Evolutionary conservation across 2,113 vertebrate genomes (phyloP).

Genomic region (Datnioides undecimradiatus): DNA sequence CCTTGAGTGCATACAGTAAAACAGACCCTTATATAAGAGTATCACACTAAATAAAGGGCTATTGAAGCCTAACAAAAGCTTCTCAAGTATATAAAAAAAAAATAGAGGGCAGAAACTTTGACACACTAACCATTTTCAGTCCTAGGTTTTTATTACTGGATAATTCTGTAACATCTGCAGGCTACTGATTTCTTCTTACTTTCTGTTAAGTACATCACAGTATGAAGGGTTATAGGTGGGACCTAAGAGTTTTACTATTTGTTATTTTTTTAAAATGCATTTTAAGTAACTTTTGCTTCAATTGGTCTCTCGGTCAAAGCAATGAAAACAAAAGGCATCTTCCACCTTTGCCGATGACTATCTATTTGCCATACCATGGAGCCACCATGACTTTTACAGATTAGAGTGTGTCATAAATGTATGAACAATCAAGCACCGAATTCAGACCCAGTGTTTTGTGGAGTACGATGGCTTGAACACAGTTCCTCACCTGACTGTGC

Average conservation of each 20-base stretch:
- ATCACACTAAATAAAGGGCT: not conserved
- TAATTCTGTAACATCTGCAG: not conserved
- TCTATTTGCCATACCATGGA: too few species aligned
- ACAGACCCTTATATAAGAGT: not conserved
- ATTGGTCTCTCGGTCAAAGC: too few species aligned
- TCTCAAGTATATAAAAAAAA: not conserved
- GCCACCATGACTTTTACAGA: too few species aligned
- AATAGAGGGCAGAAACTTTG: not conserved
- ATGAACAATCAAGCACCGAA: not conserved
- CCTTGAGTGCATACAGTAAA: conserved; percentile 24
- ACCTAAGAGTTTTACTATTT: too few species aligned
- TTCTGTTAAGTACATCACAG: not conserved
- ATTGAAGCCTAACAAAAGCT: not conserved
- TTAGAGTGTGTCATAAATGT: not conserved
- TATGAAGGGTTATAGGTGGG: not conserved
- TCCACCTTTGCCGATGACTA: too few species aligned
- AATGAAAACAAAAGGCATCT: too few species aligned
- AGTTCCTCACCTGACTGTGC: conserved; percentile 9
- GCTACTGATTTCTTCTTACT: not conserved
- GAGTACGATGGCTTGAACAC: not conserved
- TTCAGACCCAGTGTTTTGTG: not conserved
- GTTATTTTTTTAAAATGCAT: too few species aligned
- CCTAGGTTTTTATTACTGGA: not conserved
- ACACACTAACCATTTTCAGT: not conserved
- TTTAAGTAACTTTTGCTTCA: too few species aligned